Percentiles rank a stretch among this genome's conserved stretches.
These are phyloP conservation scores for Hydraecia micacea DNA, from an alignment of 2,888 invertebrate genomes.

Conservation along the genomic window DNA sequence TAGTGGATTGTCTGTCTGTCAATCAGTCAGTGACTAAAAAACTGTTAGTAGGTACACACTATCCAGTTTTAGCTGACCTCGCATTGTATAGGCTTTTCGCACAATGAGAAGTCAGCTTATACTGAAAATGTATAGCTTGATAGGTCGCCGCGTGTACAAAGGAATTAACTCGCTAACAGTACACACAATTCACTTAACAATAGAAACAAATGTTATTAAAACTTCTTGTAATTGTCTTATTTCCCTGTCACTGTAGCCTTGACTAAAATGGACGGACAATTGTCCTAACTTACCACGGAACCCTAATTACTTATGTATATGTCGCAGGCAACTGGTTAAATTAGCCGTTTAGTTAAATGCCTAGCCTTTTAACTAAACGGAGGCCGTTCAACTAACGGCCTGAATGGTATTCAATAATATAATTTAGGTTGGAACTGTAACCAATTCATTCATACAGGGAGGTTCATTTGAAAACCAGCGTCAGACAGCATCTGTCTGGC, in stretches of 20 bases:
- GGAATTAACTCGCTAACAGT: not conserved
- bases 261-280: conserved; percentile 29
- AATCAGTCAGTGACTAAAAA: conserved; percentile 8
- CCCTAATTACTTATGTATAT: conserved; percentile 5
- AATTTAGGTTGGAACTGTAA: too few relatives aligned
- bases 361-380: too few relatives aligned
- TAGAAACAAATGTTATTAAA: conserved; percentile 1
- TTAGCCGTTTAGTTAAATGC: too few relatives aligned
- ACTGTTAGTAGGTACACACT: not conserved
- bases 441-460: too few relatives aligned
- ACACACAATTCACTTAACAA: not conserved
- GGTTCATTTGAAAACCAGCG: too few relatives aligned
- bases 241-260: conserved; percentile 13
- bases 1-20: not conserved
- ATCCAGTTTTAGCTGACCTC: not conserved
- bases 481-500: too few relatives aligned
- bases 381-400: too few relatives aligned
- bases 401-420: too few relatives aligned
- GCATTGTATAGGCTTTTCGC: not conserved
- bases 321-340: too few relatives aligned
- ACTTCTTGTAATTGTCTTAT: not conserved
- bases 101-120: not conserved
- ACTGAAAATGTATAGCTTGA: too few relatives aligned
- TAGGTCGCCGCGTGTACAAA: not conserved
- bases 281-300: conserved; percentile 24